Evolutionary conservation across 2,113 vertebrate species (phyloP).

Genomic region (Coptodon bakossiorum): DNA sequence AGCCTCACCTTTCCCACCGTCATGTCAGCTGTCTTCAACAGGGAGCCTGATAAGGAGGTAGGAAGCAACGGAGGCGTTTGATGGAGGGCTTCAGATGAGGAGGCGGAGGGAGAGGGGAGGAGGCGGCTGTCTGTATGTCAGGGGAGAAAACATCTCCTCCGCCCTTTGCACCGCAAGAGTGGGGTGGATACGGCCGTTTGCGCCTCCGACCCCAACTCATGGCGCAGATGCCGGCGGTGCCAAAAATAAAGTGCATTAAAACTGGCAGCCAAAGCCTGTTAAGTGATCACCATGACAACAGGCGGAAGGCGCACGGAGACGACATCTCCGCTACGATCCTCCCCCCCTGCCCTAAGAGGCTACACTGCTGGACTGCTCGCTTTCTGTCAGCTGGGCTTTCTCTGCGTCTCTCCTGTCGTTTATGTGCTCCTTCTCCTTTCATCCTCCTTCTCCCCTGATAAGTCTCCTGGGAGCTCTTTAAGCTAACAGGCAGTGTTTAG

Average conservation of each 20-base stretch:
- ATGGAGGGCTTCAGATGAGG: not conserved
- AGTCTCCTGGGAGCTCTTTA: constrained; percentile 20
- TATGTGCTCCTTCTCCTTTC: not conserved
- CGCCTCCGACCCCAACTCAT: not conserved
- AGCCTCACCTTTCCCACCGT: not conserved
- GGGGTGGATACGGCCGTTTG: not conserved
- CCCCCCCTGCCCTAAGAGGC: not conserved
- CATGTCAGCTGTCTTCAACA: constrained; percentile 16
- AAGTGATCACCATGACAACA: constrained; percentile 69
- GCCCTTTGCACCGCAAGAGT: not conserved
- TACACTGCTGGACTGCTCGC: constrained; percentile 25
- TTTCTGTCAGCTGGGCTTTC: not conserved
- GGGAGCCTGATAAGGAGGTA: constrained; percentile 5
- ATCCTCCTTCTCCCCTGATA: constrained; percentile 8
- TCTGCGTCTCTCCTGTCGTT: not conserved
- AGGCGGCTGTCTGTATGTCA: not conserved
- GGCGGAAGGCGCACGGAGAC: constrained; percentile 8
- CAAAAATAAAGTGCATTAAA: constrained; percentile 59
- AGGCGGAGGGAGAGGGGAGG: not conserved
- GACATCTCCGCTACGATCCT: not conserved
- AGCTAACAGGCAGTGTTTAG: constrained; percentile 23
- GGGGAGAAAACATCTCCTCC: constrained; percentile 4
- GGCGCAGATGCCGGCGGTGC: constrained; percentile 15
- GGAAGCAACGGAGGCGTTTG: not conserved
- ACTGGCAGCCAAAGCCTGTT: constrained; percentile 39